phyloP scores from a whole-genome alignment of 2,888 invertebrate species.

The Lasioglossum villosulum region DNA sequence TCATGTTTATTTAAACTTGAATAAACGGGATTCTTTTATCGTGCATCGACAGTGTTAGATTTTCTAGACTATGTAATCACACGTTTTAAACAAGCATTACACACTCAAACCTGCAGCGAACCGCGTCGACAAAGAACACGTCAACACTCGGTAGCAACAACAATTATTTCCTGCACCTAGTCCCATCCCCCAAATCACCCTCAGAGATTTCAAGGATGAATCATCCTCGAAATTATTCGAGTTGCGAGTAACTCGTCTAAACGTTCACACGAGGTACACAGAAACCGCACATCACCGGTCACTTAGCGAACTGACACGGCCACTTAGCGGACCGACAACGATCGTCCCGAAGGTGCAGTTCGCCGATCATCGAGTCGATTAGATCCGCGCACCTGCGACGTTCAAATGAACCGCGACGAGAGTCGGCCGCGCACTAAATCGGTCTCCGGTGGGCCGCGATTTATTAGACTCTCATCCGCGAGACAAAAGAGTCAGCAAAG shows the following conservation, averaged over 20 bases:
- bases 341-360: neutral
- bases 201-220: neutral
- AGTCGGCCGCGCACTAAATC: constrained; percentile 34
- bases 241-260: neutral
- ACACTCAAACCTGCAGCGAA: neutral
- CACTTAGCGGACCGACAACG: neutral
- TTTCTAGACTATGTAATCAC: neutral
- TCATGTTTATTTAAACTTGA: neutral
- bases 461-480: constrained; percentile 34
- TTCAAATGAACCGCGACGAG: constrained; percentile 24
- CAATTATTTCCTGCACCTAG: neutral
- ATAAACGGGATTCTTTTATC: neutral
- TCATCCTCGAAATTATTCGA: neutral
- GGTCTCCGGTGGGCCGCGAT: constrained; percentile 17
- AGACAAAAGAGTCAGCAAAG: neutral
- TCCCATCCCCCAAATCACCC: neutral
- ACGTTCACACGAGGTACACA: neutral
- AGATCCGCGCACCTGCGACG: constrained; percentile 20
- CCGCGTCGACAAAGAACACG: neutral
- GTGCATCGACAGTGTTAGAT: neutral
- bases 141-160: neutral
- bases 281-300: neutral
- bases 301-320: neutral
- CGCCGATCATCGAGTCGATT: neutral
- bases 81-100: neutral